phyloP scores from a whole-genome alignment of 2,113 vertebrate species.

The Gopherus evgoodei region DNA sequence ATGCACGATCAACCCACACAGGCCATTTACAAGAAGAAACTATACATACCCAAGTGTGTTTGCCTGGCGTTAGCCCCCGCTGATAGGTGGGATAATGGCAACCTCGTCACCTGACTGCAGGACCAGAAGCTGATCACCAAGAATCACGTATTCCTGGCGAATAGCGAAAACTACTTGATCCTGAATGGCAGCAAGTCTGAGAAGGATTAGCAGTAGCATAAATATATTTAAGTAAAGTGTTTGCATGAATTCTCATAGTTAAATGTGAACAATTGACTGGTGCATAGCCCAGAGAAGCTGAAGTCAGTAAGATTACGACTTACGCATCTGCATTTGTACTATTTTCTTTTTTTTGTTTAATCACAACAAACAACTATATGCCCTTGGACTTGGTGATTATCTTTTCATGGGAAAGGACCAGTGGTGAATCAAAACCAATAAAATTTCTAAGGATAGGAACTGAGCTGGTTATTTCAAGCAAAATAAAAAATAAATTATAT shows the following conservation, averaged over 20 bases:
- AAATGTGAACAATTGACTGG: conserved; percentile 18
- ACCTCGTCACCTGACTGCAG: conserved; percentile 91
- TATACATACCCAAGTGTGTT: conserved; percentile 47
- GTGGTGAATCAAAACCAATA: not conserved
- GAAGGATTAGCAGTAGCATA: conserved; percentile 1
- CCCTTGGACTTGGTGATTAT: not conserved
- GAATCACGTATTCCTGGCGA: conserved; percentile 89
- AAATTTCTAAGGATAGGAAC: not conserved
- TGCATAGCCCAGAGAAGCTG: not conserved
- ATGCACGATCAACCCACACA: not conserved
- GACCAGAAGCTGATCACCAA: conserved; percentile 85
- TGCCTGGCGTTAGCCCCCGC: conserved; percentile 85
- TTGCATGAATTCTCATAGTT: conserved; percentile 4
- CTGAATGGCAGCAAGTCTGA: conserved; percentile 82
- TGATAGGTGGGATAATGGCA: conserved; percentile 95
- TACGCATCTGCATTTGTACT: not conserved
- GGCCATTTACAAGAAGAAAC: not conserved
- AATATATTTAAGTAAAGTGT: not conserved
- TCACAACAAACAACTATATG: not conserved
- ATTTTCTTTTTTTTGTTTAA: not conserved
- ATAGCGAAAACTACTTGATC: conserved; percentile 92
- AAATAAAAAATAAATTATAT: not conserved
- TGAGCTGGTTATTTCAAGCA: not conserved
- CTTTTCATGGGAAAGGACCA: not conserved
- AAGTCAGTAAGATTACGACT: not conserved